Conservation (phyloP, 92 coral and sea anemone genomes). For the Epizoanthus illoricatus region DNA sequence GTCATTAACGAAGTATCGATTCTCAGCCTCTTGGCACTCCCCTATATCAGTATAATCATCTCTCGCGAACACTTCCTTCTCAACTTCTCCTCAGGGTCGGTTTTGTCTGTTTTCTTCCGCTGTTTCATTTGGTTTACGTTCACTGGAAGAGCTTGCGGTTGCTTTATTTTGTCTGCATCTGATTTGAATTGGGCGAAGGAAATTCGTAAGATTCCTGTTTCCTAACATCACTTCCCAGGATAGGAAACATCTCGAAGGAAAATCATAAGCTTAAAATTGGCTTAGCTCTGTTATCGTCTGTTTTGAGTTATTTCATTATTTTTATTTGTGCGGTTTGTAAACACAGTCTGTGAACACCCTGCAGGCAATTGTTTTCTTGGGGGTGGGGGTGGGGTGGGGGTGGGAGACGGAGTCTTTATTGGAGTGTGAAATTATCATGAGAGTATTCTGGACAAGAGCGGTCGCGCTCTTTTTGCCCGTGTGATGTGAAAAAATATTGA, state of each 20-base stretch:
- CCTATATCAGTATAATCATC: no score
- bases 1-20: no score
- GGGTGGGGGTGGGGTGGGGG: no score
- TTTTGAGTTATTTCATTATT: no score
- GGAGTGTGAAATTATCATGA: no score
- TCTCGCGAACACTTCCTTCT: constrained; percentile 2
- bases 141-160: constrained; percentile 1
- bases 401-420: no score
- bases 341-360: no score
- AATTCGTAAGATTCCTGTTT: constrained; percentile 15
- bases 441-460: no score
- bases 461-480: no score
- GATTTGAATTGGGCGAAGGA: not conserved
- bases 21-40: not conserved
- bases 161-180: not conserved
- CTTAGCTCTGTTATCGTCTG: not conserved
- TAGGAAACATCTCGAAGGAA: not conserved
- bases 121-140: not conserved
- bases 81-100: not conserved
- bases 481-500: no score
- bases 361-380: no score
- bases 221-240: constrained; percentile 25
- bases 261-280: not conserved
- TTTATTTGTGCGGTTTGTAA: no score
- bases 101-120: constrained; percentile 23